Base-by-base conservation (phyloP, 2,888 invertebrate species). In the Thymelicus sylvestris region DNA sequence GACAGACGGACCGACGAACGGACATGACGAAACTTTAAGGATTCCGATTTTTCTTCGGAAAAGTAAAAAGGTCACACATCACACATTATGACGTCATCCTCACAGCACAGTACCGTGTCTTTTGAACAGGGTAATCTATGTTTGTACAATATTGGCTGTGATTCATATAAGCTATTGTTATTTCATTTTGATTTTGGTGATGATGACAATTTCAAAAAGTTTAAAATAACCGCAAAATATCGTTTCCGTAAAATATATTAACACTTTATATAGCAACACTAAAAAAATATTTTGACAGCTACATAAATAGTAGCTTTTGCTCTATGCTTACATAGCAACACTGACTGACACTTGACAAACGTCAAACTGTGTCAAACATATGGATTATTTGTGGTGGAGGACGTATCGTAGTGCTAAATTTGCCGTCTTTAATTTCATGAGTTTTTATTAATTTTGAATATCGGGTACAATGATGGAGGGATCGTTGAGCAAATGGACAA, bases 401-500 rank as follows among this genome's bases (percentile, higher is more conserved):
- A 83, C 55, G 72, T 78, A 72, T 83, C 83, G 88, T 85, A 86
- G 86, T 85, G 86, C 82, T 80, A 88, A 91, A 90, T 89, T 90
- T 78, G 75, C 81, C 84, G 88, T 91, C 83, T 87, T 89, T 86
- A 80, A 83, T 86, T 88, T 84, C 79, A 90, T 91, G 89, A 79
- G 80, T 88, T 86, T 81, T 80, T 85, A 77, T 80, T 83, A 79
- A 82, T 85, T 87, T 86, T 83, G 80, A 81, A 78, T 85, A 83
- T 60, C 74, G 73, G 72, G 79, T 87, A 91, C 83, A 81, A 92
- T 95, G 92, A 98, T 98, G 97, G 98, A 98, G 94, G 98, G 98
- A 83, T 97, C 98, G 74, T 93, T 98, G 75, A 98, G 98, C 94
- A 98, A 98, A 95, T 98, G 98, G 98, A 99, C 98, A 78, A 99